These are phyloP conservation scores for Poliocrania exsul DNA, from an alignment of 2,797 vertebrate genomes.

Conservation along the genomic window DNA sequence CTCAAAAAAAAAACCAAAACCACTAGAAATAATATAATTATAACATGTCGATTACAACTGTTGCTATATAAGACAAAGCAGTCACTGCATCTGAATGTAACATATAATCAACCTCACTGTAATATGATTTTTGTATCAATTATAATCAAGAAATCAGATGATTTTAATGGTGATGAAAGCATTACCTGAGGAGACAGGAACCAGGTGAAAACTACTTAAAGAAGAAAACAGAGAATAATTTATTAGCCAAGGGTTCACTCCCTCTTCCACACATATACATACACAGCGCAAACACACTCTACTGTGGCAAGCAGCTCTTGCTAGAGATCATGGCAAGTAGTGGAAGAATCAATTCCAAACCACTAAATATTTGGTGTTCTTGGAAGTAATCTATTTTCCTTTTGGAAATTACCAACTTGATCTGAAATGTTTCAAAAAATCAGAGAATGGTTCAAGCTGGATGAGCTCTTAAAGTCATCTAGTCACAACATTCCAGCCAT, in stretches of 20 bases:
- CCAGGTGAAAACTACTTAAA: background rate
- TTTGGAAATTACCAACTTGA: background rate
- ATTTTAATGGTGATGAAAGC: background rate
- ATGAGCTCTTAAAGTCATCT: background rate
- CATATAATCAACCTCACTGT: background rate
- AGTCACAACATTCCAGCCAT: too few relatives aligned
- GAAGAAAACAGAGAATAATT: background rate
- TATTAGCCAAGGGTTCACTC: background rate
- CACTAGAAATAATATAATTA: background rate
- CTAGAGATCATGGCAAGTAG: background rate
- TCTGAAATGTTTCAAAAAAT: background rate
- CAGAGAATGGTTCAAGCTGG: background rate
- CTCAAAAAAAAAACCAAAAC: background rate
- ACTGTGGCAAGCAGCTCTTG: background rate
- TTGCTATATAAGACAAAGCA: background rate
- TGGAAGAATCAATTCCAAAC: background rate
- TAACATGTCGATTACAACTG: background rate
- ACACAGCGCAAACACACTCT: background rate
- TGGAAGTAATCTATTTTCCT: background rate
- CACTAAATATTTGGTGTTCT: background rate
- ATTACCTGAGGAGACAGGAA: background rate
- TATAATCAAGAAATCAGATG: background rate
- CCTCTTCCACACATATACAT: background rate
- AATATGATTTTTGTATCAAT: background rate
- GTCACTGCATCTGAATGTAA: background rate